Percentiles rank a stretch among this genome's conserved stretches.
These are phyloP conservation scores for Zaprionus taronus DNA, from an alignment of 1,140 invertebrate genomes.

Conservation along the genomic window DNA sequence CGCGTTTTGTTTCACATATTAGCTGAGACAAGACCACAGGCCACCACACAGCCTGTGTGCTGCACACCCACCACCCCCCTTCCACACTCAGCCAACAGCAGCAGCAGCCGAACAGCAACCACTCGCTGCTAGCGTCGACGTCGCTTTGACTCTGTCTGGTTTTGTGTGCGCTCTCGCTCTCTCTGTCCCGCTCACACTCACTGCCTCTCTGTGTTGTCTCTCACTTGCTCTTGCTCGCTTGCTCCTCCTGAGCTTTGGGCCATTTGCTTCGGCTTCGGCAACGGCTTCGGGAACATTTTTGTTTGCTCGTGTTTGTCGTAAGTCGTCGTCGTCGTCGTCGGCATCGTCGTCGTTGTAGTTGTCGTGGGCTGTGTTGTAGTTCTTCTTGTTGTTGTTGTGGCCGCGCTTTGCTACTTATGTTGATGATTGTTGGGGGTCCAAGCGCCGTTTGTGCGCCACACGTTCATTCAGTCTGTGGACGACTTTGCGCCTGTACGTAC, in stretches of 20 bases:
- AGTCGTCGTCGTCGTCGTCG: conserved; percentile 51
- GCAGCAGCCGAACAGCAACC: conserved; percentile 44
- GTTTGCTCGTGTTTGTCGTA: conserved; percentile 73
- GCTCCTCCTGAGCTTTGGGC: conserved; percentile 59
- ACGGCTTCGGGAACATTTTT: conserved; percentile 62
- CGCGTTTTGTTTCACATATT: conserved; percentile 57
- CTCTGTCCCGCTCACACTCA: conserved; percentile 27
- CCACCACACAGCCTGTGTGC: not conserved
- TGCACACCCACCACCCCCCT: not conserved
- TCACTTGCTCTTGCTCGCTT: conserved; percentile 65
- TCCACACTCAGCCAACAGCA: not conserved
- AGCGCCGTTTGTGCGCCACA: conserved; percentile 79
- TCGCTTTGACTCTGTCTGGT: conserved; percentile 48
- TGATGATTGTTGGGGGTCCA: conserved; percentile 80
- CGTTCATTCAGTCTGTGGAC: conserved; percentile 79
- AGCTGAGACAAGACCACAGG: conserved; percentile 55
- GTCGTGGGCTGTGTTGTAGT: conserved; percentile 46
- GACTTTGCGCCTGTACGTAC: conserved; percentile 80
- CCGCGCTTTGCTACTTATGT: conserved; percentile 75
- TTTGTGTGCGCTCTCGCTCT: conserved; percentile 35
- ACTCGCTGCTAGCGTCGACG: conserved; percentile 68
- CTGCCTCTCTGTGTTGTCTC: conserved; percentile 38
- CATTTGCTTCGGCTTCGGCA: conserved; percentile 53
- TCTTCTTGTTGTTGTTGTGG: conserved; percentile 50
- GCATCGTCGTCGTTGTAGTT: conserved; percentile 16